Base-by-base conservation (phyloP, 2,888 invertebrate species). In the Napeogenes inachia region DNA sequence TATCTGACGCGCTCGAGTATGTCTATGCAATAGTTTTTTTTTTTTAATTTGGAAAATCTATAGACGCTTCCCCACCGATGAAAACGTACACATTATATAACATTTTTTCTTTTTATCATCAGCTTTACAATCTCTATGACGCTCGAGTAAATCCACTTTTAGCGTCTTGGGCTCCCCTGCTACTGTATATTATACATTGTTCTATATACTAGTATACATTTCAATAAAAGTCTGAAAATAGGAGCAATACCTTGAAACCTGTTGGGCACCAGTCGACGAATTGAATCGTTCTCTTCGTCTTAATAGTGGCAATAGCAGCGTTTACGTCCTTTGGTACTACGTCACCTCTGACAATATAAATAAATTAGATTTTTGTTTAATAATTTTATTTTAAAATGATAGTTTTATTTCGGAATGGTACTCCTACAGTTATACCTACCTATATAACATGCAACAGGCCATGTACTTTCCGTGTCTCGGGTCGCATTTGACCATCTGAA, bases 291-390 rank as follows among this genome's bases (percentile, higher is more conserved):
- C 97, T 93, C 91, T 97, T 98, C n/a, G 97, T 97, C 89, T 98
- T 98, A 82, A 98, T 97, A 65, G 96, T 95, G 4, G 97, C 97
- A 74, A 97, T 97, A 61, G 97, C 96, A 0, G 97, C 96, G 79
- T 97, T 97, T 45, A 97, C 97, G 80, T 97, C 97, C 81, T 97
- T 97, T 4, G 97, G 97, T 0, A 98, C 97, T 30, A 98, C 97
- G 82, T 98, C 97, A 4, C 97, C 97, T 77, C 97, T 93, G 12
- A 10, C 42, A 42, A 61, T 42, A 57, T 60, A 62, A 64, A 56
- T 21, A 21, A 21, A 21, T 21, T 21, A 21, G 21, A 21, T 21
- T 21, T 21, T 21, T 21, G 21, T 21, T 21, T 46, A 45, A 57
- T 30, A 47, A 42, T n/a, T 61, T 53, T 13, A 13, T 56, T 45